These are phyloP conservation scores for Alectura lathami DNA, from an alignment of 2,113 vertebrate genomes.

Conservation along the genomic window DNA sequence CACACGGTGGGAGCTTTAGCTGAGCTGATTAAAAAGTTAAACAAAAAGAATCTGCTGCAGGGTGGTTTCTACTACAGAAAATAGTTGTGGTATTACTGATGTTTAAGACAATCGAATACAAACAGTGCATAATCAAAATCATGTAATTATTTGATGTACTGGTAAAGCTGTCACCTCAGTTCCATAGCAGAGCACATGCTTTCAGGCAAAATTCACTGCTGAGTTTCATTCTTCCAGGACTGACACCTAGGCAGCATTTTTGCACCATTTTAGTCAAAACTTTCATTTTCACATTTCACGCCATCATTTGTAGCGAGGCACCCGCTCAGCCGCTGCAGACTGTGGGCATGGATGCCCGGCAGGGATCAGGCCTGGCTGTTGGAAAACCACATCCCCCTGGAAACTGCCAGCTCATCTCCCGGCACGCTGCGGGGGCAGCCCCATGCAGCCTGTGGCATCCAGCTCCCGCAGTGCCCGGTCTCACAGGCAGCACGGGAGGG, in stretches of 20 bases:
- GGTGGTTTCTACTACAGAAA: background rate
- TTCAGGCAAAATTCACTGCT: background rate
- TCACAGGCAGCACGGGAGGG: background rate
- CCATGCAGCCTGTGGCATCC: constrained; percentile 16
- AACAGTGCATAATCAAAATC: background rate
- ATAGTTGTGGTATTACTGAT: background rate
- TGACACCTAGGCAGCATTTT: background rate
- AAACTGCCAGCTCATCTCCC: constrained; percentile 30
- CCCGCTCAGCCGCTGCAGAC: background rate
- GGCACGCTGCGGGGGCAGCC: background rate
- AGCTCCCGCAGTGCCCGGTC: background rate
- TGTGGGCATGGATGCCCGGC: background rate
- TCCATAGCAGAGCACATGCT: background rate
- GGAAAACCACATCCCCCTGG: background rate
- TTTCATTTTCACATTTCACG: background rate
- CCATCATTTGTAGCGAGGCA: background rate
- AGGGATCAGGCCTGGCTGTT: background rate
- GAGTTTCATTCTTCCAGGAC: background rate
- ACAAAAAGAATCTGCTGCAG: background rate
- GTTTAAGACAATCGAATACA: background rate
- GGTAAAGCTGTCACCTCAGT: background rate
- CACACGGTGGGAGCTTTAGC: background rate
- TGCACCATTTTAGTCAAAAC: background rate
- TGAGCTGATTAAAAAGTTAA: constrained; percentile 27
- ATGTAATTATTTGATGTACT: background rate